Base-by-base conservation (phyloP, 2,797 vertebrate species). In the Nasua narica region DNA sequence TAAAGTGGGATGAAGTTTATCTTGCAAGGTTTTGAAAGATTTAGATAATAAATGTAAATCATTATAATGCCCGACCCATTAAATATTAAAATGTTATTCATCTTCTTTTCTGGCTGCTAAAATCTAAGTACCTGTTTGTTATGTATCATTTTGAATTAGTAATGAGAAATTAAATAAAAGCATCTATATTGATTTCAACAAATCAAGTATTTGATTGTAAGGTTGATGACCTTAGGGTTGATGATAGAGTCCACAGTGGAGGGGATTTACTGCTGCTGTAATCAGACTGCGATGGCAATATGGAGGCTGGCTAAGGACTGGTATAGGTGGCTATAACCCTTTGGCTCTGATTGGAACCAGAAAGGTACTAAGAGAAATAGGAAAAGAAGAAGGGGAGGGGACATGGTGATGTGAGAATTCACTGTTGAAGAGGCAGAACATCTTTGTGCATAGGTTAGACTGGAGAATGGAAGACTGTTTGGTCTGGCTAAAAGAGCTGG, bases 391-490 rank as follows among this genome's bases (percentile, higher is more conserved):
- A 0, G 98, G 98, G 69, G 98, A 0, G 98, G 98, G 69, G 98
- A 98, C 97, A 99, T 96, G 23, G 98, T 99, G 97, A 99, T 94
- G 18, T 99, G 99, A 93, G 99, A 99, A 98, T 98, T 99, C 98
- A 99, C 96, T 65, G 98, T 98, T 97, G 99, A 99, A 10, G 99
- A 99, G 87, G 98, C 98, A 50, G 99, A 99, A 83, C 99, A 98
- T 98, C 99, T 99, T 62, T 0, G 98, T 98, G 65, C 98, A 98
- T 94, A 95, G 94, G 87, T 76, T 32, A 48, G 98, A 98, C 89
- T 98, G 98, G 67, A 98, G 95, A 97, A 98, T 97, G 94, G 98
- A 98, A 93, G 98, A 98, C 76, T 98, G 98, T 97, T 98, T 98
- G 97, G 97, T 97, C 74, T 97, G 97, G 52, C 99, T 99, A 48